A percentile compares a stretch with the other conserved stretches of the same genome.
These are phyloP conservation scores for Parochlus steinenii DNA, from an alignment of 2,888 invertebrate genomes.

Conservation along the genomic window DNA sequence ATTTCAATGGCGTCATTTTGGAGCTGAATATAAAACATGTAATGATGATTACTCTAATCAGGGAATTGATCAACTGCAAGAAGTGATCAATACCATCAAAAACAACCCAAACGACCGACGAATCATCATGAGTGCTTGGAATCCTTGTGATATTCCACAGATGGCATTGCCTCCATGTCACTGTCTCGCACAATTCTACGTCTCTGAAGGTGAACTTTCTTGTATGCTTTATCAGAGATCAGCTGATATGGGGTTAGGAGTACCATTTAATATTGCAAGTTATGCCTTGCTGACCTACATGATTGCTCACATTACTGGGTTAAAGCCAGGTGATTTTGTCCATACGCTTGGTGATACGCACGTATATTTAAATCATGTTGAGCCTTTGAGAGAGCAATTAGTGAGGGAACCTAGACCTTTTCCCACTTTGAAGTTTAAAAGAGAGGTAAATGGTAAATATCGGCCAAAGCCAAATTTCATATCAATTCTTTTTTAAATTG, in stretches of 20 bases:
- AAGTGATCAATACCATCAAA: constrained; percentile 63
- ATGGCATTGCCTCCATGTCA: constrained; percentile 98
- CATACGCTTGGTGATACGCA: constrained; percentile 93
- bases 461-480: too few species aligned
- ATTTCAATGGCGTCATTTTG: constrained; percentile 97
- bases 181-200: constrained; percentile 87
- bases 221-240: constrained; percentile 92
- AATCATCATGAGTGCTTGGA: constrained; percentile 92
- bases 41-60: constrained; percentile 61
- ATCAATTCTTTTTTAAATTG: too few species aligned
- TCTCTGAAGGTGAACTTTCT: constrained; percentile 64
- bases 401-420: constrained; percentile 63
- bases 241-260: constrained; percentile 96
- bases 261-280: constrained; percentile 96
- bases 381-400: constrained; percentile 65
- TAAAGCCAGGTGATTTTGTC: constrained; percentile 86
- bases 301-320: constrained; percentile 86
- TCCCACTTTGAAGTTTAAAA: constrained; percentile 61
- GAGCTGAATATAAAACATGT: constrained; percentile 73
- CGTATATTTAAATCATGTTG: constrained; percentile 80
- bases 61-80: constrained; percentile 81
- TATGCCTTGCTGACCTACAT: constrained; percentile 87
- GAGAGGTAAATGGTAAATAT: too few species aligned
- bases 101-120: constrained; percentile 72
- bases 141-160: constrained; percentile 64